Evolutionary conservation across 2,797 vertebrate genomes (phyloP), one percentile per base, ranked within the genome.

Genomic region (Ficedula albicollis): DNA sequence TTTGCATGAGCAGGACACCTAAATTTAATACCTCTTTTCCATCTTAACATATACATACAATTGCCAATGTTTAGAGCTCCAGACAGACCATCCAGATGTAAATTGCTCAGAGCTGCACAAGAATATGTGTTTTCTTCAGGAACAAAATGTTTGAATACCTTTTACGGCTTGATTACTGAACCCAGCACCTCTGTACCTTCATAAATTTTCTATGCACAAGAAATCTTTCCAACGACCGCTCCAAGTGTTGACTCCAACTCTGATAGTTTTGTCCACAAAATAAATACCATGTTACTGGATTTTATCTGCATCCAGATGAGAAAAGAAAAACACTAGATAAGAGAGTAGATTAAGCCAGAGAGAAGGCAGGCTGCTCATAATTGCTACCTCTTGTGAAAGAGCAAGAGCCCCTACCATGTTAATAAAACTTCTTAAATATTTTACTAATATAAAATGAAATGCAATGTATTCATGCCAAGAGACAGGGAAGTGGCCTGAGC

Each of bases 351-450:
- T 76, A 95, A 88, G 78, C 46, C 66, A 82, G 69, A 91, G 43
- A 58, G 58, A 89, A 95, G 49, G 27, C 94, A 90, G 73, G 39
- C 67, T 90, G 70, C 88, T 94, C 7, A 0, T 86, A 93, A 94
- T 84, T 94, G 54, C 43, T 84, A 67, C 80, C 59, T 92, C 59
- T 95, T 81, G 26, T 88, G 94, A 96, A 88, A 93, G 66, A 92
- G 39, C 63, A 64, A 76, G 55, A 94, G 77, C 67, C 67, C 80
- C 87, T 87, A 94, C 73, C 58, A 88, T 23, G 59, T 90, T 93
- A 84, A 81, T 93, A 95, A 95, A 90, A 79, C 73, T 91, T 93
- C 87, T 93, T 79, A 93, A 90, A 94, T 88, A 84, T 87, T 96
- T 96, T 93, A 92, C 48, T 90, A 84, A 91, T 84, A 84, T 70